Evolutionary conservation across 2,797 vertebrate species (phyloP).

Genomic region (Psittacula echo): DNA sequence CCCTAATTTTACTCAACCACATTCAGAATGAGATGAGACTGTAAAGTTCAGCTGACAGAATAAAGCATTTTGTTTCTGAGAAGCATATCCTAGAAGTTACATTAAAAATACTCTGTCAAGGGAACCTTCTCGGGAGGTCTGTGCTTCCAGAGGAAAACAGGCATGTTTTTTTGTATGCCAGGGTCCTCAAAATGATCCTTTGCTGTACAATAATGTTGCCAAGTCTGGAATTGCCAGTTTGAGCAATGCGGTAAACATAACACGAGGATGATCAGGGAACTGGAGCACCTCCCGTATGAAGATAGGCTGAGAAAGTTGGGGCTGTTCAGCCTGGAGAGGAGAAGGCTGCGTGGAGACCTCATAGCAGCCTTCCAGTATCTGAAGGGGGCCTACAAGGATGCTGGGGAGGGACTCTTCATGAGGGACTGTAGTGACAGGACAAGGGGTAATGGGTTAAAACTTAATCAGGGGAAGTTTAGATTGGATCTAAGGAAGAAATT

Average conservation of each 20-base stretch:
- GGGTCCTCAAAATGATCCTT: not conserved
- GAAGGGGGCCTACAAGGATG: no score
- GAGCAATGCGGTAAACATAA: not conserved
- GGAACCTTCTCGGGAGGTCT: not conserved
- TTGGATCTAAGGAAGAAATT: no score
- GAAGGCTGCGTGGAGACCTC: no score
- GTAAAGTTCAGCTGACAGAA: not conserved
- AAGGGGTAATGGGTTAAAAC: no score
- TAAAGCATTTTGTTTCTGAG: not conserved
- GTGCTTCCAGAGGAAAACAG: not conserved
- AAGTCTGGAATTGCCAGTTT: not conserved
- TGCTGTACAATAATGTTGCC: not conserved
- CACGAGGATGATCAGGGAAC: no score
- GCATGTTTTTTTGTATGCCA: not conserved
- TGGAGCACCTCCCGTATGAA: no score
- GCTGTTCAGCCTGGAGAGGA: no score
- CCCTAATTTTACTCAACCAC: not conserved
- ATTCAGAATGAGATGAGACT: not conserved
- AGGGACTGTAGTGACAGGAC: no score
- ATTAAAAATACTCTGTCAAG: not conserved
- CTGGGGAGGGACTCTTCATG: no score
- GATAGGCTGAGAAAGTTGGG: no score
- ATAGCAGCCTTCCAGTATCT: no score
- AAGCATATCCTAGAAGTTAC: not conserved
- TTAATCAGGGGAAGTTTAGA: no score